Base-by-base conservation (phyloP, 1,140 invertebrate genomes). In the Ctenoplectra terminalis region DNA sequence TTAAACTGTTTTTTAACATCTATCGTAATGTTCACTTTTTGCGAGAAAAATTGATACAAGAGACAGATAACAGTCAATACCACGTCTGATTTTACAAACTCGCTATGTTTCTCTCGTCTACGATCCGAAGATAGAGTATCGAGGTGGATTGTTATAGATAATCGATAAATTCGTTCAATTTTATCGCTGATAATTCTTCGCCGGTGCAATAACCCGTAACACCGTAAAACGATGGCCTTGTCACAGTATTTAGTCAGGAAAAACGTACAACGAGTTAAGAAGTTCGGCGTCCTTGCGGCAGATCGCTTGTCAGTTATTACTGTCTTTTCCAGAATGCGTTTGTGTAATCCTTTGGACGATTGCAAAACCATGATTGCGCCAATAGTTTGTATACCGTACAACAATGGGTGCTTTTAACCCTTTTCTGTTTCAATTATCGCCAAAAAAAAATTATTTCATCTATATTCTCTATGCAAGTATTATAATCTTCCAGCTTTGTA, bases 281-380 rank as follows among this genome's bases (percentile, higher is more conserved):
- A 91, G 89, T 91, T 81, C 76, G 87, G 72, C 84, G 86, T 87
- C 91, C 91, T 92, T 91, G 91, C 61, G 71, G 79, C 58, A 66
- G 82, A 88, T 88, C 89, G 88, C 86, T 90, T 81, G 84, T 87
- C 89, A 56, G 87, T 90, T 88, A 91, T 92, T 90, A 91, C 85
- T 82, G 83, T 91, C 87, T 91, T 91, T 92, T 84, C 91, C 89
- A 91, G 87, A 91, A 90, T 88, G 81, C 82, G 73, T 90, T 88
- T 88, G 67, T 90, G 91, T 87, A 92, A 92, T 91, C 77, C 85
- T 43, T 84, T 80, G 15, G n/a, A 46, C 87, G 61, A 87, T 91
- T 91, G 88, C 90, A 91, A 91, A 91, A 91, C 79, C n/a, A n/a
- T 71, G 64, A 88, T 91, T 91, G 84, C 90, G 73, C 77, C 86